Evolutionary conservation across 2,888 invertebrate genomes (phyloP).

Genomic region (Candidula unifasciata): DNA sequence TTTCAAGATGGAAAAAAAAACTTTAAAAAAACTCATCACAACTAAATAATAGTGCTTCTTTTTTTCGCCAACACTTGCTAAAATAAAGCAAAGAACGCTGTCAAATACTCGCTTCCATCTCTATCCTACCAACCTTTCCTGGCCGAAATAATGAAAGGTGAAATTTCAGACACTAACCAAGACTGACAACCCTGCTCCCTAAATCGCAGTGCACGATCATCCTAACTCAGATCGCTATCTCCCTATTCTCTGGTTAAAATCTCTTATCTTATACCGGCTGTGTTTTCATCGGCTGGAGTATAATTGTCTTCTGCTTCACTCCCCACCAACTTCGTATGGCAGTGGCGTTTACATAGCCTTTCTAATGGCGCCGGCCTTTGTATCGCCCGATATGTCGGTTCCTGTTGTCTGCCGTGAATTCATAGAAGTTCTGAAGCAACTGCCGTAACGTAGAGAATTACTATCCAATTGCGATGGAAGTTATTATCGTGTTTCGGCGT

Average conservation of each 20-base stretch:
- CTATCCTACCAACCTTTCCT: background rate
- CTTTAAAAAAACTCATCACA: no score
- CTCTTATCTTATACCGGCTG: slow-evolving; percentile 2
- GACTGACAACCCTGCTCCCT: background rate
- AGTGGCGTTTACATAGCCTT: background rate
- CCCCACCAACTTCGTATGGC: background rate
- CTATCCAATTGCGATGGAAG: no score
- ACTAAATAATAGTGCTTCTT: no score
- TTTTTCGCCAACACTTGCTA: no score
- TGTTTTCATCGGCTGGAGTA: slow-evolving; percentile 3
- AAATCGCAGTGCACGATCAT: background rate
- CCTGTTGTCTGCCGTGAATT: background rate
- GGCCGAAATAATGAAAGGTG: background rate
- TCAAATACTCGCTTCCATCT: background rate
- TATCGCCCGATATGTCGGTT: background rate
- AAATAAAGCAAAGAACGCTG: background rate
- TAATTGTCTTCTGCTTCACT: background rate
- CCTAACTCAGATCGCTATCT: slow-evolving; percentile 9
- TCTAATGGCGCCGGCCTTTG: background rate
- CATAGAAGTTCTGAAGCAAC: no score
- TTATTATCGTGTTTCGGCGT: no score
- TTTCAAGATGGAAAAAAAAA: no score
- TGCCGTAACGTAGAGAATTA: no score
- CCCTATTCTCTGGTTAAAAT: background rate
- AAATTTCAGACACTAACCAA: slow-evolving; percentile 1